Conservation (phyloP, 1,140 invertebrate genomes). For the Alviniconcha marisindica region DNA sequence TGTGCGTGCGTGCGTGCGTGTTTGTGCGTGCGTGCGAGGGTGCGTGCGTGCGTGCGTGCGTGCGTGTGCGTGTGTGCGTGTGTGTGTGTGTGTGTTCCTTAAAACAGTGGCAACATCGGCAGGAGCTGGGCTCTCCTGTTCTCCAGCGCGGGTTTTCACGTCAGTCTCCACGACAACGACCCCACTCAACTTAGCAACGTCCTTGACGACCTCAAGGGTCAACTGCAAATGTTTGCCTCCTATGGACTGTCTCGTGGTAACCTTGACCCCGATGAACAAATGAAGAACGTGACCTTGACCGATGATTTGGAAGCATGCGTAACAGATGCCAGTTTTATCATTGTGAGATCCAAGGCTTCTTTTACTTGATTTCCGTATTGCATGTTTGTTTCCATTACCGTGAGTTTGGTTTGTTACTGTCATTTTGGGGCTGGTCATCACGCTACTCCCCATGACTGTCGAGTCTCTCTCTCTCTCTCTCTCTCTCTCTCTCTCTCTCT, state of each 20-base stretch:
- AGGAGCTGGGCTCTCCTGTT: conserved; percentile 97
- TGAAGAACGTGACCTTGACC: background rate
- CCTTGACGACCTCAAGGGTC: conserved; percentile 83
- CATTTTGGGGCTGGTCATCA: no score
- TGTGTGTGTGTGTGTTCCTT: no score
- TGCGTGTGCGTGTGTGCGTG: no score
- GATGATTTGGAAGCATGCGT: background rate
- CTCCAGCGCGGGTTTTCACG: conserved; percentile 92
- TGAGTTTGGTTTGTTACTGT: no score
- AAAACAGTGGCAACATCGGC: conserved; percentile 90
- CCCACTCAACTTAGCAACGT: conserved; percentile 84
- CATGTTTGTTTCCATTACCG: no score
- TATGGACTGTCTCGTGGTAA: conserved; percentile 82
- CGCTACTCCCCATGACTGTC: no score
- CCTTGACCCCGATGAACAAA: conserved; percentile 84
- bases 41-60: no score
- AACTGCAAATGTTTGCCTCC: conserved; percentile 84
- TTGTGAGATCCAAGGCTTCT: background rate
- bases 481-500: no score
- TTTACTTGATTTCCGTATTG: no score
- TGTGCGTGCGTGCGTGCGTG: no score
- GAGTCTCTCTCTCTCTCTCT: no score
- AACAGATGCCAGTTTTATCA: background rate
- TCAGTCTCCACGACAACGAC: conserved; percentile 89
- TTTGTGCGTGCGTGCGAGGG: no score